Evolutionary conservation across 2,113 vertebrate species (phyloP).

Genomic region (Porphyrio hochstetteri): DNA sequence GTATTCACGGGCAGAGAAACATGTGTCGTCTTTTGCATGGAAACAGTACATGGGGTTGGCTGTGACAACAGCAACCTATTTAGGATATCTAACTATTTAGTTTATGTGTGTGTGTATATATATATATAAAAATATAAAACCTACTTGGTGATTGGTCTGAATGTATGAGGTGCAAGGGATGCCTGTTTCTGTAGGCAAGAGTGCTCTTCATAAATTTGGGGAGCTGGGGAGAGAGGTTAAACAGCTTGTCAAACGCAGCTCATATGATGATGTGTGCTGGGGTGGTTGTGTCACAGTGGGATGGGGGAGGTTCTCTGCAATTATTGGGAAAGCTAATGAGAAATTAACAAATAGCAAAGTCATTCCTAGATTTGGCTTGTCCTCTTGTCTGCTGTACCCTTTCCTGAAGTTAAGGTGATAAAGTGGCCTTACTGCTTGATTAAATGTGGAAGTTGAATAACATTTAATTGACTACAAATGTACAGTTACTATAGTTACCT

Average conservation of each 20-base stretch:
- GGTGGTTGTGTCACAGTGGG: not conserved
- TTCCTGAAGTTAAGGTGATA: not conserved
- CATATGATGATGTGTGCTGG: not conserved
- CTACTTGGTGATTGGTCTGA: not conserved
- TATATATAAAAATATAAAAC: not conserved
- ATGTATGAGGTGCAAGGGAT: not conserved
- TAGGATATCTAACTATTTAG: not conserved
- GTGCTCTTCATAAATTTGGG: not conserved
- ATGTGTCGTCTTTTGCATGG: not conserved
- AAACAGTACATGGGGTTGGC: not conserved
- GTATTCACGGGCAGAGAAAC: not conserved
- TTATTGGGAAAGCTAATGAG: not conserved
- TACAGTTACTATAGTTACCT: not conserved
- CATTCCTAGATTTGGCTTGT: not conserved
- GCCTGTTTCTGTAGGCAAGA: not conserved
- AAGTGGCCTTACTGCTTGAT: not conserved
- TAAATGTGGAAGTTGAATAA: not conserved
- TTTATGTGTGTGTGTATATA: not conserved
- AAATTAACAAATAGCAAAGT: not conserved
- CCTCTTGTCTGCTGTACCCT: not conserved
- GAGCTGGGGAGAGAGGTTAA: not conserved
- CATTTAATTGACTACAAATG: not conserved
- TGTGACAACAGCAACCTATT: not conserved
- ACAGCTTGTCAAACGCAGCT: not conserved
- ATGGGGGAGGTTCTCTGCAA: not conserved